These are phyloP conservation scores for Pollimyrus isidori DNA, from an alignment of 2,113 vertebrate species.

Conservation along the genomic window DNA sequence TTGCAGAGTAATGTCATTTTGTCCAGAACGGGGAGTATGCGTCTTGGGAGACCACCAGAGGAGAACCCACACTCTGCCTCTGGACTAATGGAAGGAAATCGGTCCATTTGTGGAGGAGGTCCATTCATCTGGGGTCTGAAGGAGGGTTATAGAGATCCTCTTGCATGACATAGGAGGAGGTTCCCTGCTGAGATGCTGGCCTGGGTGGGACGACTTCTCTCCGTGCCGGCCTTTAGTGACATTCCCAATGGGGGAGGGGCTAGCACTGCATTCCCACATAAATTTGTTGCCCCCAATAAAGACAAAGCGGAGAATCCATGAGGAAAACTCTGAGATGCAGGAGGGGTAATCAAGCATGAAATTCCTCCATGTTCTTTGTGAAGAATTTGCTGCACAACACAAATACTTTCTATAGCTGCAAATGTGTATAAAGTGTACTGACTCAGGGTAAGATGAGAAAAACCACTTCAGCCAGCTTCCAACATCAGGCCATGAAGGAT, in stretches of 20 bases:
- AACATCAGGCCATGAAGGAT: not conserved
- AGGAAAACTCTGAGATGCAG: not conserved
- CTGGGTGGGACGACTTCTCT: not conserved
- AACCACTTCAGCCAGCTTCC: not conserved
- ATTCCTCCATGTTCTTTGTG: not conserved
- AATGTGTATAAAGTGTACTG: not conserved
- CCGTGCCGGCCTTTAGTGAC: not conserved
- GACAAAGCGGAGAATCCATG: not conserved
- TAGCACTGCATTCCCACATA: not conserved
- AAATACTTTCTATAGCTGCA: not conserved
- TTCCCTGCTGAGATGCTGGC: not conserved
- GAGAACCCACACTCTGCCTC: conserved; percentile 12
- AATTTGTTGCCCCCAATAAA: not conserved
- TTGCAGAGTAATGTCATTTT: not conserved
- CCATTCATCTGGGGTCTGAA: not conserved
- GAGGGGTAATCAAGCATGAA: not conserved
- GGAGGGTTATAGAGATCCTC: not conserved
- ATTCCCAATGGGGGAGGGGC: not conserved
- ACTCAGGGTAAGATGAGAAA: not conserved
- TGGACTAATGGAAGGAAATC: not conserved
- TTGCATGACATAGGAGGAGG: not conserved
- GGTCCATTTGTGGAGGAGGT: not conserved
- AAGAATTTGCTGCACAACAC: not conserved
- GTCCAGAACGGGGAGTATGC: not conserved
- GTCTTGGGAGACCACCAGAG: not conserved